Percentiles rank a stretch among this genome's conserved stretches.
These are phyloP conservation scores for Leptopilina clavipes DNA, from an alignment of 1,140 invertebrate genomes.

Conservation along the genomic window DNA sequence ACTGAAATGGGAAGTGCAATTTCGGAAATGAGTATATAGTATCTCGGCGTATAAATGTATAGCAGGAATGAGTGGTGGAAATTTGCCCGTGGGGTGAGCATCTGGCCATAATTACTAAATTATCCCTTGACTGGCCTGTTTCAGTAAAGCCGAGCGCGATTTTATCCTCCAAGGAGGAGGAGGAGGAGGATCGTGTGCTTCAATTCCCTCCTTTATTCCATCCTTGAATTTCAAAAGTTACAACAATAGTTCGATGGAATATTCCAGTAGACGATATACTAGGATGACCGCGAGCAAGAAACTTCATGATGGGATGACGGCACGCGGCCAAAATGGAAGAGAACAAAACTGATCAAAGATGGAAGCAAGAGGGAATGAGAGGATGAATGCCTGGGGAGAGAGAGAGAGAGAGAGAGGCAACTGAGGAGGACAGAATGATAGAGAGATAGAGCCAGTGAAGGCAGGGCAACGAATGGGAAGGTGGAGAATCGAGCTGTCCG, in stretches of 20 bases:
- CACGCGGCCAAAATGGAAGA: constrained; percentile 39
- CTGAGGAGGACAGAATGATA: constrained; percentile 39
- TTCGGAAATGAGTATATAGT: constrained; percentile 36
- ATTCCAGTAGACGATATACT: not conserved
- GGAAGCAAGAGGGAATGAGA: constrained; percentile 26
- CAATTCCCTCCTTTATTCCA: constrained; percentile 32
- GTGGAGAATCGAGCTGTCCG: constrained; percentile 53
- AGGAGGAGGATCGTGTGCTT: constrained; percentile 40
- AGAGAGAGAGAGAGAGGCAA: not conserved
- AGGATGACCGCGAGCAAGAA: constrained; percentile 9
- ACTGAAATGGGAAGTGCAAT: constrained; percentile 46
- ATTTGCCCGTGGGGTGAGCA: constrained; percentile 56
- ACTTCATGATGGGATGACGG: constrained; percentile 31
- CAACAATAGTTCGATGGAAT: no score
- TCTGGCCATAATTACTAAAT: constrained; percentile 67
- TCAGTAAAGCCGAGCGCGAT: constrained; percentile 45
- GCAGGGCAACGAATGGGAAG: constrained; percentile 37
- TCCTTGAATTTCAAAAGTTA: not conserved
- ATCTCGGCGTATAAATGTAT: no score
- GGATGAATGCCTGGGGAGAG: constrained; percentile 28
- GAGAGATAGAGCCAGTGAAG: constrained; percentile 37
- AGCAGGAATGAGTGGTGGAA: constrained; percentile 37
- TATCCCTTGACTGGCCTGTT: constrained; percentile 58
- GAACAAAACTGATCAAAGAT: constrained; percentile 31
- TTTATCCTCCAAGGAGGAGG: constrained; percentile 41